phyloP scores from a whole-genome alignment of 2,797 vertebrate genomes.

The Enteromius argenteus region DNA sequence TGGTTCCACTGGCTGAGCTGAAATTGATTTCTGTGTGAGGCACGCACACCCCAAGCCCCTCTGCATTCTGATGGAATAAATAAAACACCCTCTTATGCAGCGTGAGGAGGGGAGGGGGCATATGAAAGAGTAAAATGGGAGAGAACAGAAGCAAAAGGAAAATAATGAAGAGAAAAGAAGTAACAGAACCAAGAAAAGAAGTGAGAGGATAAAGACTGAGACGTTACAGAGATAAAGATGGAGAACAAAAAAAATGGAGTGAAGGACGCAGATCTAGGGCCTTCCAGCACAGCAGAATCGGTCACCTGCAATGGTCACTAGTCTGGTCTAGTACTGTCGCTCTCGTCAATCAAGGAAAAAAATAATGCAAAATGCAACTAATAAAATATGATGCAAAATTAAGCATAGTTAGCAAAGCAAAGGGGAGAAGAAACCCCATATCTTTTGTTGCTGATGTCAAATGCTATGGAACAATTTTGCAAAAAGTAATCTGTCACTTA shows the following conservation, averaged over 20 bases:
- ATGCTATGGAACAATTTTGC: background rate
- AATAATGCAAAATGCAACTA: background rate
- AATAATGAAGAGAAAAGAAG: conserved; percentile 41
- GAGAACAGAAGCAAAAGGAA: conserved; percentile 40
- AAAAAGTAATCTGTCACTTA: background rate
- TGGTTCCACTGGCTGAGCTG: conserved; percentile 79
- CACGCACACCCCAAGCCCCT: conserved; percentile 66
- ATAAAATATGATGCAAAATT: background rate
- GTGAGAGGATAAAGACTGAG: conserved; percentile 23
- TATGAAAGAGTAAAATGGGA: conserved; percentile 39
- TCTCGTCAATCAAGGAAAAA: background rate
- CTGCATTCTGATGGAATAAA: conserved; percentile 80
- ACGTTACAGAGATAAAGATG: background rate
- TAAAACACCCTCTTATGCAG: conserved; percentile 65
- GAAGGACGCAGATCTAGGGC: background rate
- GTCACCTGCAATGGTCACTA: background rate
- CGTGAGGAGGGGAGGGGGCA: conserved; percentile 36
- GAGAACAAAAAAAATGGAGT: background rate
- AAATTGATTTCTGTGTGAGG: conserved; percentile 83
- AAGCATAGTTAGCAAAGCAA: background rate
- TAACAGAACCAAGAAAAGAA: conserved; percentile 5
- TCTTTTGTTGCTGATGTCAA: background rate
- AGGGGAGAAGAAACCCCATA: background rate
- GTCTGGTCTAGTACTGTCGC: background rate
- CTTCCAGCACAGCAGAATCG: background rate